These are phyloP conservation scores for Julus scanicus DNA, from an alignment of 2,888 invertebrate genomes.

Conservation along the genomic window DNA sequence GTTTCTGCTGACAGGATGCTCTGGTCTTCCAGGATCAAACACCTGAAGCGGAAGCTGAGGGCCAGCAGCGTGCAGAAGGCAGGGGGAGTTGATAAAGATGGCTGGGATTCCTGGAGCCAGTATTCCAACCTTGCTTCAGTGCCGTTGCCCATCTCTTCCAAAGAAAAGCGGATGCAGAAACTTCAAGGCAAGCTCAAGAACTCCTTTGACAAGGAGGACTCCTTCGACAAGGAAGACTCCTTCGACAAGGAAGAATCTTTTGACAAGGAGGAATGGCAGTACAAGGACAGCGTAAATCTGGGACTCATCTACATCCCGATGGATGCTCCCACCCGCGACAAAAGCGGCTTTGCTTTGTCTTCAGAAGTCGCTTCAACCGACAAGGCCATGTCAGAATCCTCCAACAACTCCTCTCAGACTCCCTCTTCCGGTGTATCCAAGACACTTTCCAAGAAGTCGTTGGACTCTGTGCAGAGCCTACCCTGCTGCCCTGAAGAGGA, in stretches of 20 bases:
- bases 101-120: slow-evolving; percentile 3
- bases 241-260: no score
- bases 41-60: slow-evolving; percentile 54
- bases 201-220: no score
- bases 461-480: not conserved
- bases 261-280: slow-evolving; percentile 59
- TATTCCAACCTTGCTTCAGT: slow-evolving; percentile 44
- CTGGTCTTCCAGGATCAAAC: slow-evolving; percentile 55
- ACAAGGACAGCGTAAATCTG: slow-evolving; percentile 61
- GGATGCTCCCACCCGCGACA: slow-evolving; percentile 58
- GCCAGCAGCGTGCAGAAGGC: slow-evolving; percentile 23
- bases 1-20: slow-evolving; percentile 50
- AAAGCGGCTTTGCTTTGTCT: not conserved
- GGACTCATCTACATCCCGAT: slow-evolving; percentile 63
- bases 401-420: slow-evolving; percentile 59
- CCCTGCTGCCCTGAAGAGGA: slow-evolving; percentile 26
- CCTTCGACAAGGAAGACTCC: no score
- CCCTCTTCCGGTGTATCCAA: no score
- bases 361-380: not conserved
- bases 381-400: not conserved
- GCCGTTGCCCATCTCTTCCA: slow-evolving; percentile 54
- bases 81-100: not conserved
- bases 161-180: slow-evolving; percentile 60
- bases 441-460: not conserved
- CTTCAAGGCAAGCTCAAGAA: slow-evolving; percentile 60